These are phyloP conservation scores for Drosophila oshimai DNA, from an alignment of 1,140 invertebrate species.

Conservation along the genomic window DNA sequence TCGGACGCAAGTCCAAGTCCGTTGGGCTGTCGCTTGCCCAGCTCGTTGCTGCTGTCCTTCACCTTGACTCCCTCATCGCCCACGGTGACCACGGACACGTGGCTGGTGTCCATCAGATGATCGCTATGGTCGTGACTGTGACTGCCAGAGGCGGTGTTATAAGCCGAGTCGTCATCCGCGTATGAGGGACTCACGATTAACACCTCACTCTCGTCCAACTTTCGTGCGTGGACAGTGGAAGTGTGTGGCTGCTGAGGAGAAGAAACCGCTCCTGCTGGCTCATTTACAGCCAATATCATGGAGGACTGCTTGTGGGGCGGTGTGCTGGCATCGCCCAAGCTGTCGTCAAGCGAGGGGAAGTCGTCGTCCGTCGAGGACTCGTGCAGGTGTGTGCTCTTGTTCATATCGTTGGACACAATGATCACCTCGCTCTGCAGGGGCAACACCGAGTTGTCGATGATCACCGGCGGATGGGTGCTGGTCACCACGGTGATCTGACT, in stretches of 20 bases:
- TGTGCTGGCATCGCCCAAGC: constrained; percentile 86
- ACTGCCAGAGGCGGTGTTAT: constrained; percentile 73
- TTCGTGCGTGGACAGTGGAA: constrained; percentile 76
- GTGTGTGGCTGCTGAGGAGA: constrained; percentile 56
- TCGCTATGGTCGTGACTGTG: constrained; percentile 74
- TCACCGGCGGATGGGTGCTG: constrained; percentile 90
- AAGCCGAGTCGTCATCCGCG: constrained; percentile 77
- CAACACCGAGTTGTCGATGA: constrained; percentile 84
- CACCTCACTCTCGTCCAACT: constrained; percentile 92
- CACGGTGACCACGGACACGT: constrained; percentile 94
- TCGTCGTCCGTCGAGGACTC: constrained; percentile 89
- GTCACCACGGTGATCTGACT: constrained; percentile 92
- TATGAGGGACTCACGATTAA: constrained; percentile 88
- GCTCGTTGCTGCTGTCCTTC: constrained; percentile 85
- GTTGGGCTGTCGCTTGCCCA: constrained; percentile 54
- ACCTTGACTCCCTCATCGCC: constrained; percentile 89
- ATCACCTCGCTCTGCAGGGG: constrained; percentile 86
- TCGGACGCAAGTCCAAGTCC: constrained; percentile 61
- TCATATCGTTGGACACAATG: constrained; percentile 89
- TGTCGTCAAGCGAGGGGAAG: constrained; percentile 89
- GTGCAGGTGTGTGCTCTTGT: constrained; percentile 85
- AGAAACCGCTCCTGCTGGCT: constrained; percentile 18
- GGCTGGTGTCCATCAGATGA: constrained; percentile 87
- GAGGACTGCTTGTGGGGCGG: constrained; percentile 78
- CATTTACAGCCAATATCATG: constrained; percentile 74